Conservation (phyloP, 1,140 invertebrate species). For the Calosoma granatense region DNA sequence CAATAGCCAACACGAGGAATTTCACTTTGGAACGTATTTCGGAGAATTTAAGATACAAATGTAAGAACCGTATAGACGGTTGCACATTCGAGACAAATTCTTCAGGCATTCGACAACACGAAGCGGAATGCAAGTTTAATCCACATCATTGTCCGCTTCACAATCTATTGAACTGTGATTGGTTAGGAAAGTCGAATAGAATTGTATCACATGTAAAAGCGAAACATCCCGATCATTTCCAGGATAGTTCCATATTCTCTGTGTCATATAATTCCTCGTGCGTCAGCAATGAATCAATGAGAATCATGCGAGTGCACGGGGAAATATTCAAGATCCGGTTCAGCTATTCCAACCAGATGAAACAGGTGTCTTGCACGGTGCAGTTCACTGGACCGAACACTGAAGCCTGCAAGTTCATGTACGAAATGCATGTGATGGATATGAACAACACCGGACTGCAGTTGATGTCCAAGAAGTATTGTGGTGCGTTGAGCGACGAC, state of each 20-base stretch:
- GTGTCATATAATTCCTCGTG: background rate
- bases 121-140: slow-evolving; percentile 21
- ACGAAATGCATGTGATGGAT: background rate
- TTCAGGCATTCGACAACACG: slow-evolving; percentile 21
- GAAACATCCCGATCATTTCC: slow-evolving; percentile 16
- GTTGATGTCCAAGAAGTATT: background rate
- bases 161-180: slow-evolving; percentile 14
- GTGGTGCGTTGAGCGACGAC: background rate
- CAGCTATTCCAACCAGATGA: background rate
- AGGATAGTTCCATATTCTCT: background rate
- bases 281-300: background rate
- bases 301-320: background rate
- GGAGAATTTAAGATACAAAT: slow-evolving; percentile 20
- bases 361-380: background rate
- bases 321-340: background rate
- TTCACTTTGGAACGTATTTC: slow-evolving; percentile 59
- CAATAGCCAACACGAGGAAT: slow-evolving; percentile 65
- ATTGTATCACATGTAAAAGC: slow-evolving; percentile 15
- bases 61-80: background rate
- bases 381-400: background rate
- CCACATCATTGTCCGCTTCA: slow-evolving; percentile 23
- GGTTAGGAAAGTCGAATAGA: slow-evolving; percentile 1
- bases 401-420: background rate
- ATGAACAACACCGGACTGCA: background rate
- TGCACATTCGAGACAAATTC: slow-evolving; percentile 12